phyloP scores from a whole-genome alignment of 2,888 invertebrate genomes.

The Nemurella pictetii region DNA sequence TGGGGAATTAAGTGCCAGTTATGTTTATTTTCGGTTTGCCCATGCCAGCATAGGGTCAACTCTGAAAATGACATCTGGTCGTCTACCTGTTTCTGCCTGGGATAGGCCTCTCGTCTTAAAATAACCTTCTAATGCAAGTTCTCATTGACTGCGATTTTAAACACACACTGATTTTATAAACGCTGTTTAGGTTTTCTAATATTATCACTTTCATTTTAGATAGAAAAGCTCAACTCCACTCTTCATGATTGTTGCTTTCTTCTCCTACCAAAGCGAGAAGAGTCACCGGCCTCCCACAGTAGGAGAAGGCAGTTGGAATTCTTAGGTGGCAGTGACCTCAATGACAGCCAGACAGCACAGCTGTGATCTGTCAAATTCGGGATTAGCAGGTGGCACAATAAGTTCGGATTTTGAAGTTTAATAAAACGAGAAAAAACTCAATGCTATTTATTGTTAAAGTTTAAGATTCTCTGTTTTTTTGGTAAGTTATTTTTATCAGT shows the following conservation, averaged over 20 bases:
- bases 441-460: too few species aligned
- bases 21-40: not conserved
- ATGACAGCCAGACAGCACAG: not conserved
- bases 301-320: not conserved
- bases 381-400: too few species aligned
- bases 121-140: not conserved
- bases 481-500: too few species aligned
- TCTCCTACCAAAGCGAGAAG: not conserved
- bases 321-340: not conserved
- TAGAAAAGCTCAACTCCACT: not conserved
- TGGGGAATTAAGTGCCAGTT: not conserved
- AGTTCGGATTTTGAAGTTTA: too few species aligned
- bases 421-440: too few species aligned
- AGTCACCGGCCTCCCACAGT: not conserved
- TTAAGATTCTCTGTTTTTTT: too few species aligned
- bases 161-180: not conserved
- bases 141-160: not conserved
- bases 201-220: not conserved
- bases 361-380: too few species aligned
- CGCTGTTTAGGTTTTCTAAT: not conserved
- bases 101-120: constrained; percentile 19
- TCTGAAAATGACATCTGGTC: constrained; percentile 11
- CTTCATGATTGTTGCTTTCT: not conserved
- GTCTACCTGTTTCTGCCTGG: not conserved
- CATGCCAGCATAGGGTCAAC: not conserved